phyloP scores from a whole-genome alignment of 2,888 invertebrate species.

The Cephus nigrinus region DNA sequence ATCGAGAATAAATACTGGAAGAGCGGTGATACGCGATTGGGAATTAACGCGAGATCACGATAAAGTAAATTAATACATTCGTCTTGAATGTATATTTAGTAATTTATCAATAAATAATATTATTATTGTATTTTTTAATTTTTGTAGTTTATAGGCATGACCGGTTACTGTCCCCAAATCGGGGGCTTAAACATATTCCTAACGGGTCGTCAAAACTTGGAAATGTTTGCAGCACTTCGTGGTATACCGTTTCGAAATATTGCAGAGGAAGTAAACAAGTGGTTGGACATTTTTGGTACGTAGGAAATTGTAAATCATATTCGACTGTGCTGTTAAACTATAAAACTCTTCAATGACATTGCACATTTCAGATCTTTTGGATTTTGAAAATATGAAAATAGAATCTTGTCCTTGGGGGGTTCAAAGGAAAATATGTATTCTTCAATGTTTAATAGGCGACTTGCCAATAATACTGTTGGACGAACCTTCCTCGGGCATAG shows the following conservation, averaged over 20 bases:
- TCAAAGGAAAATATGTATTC: slow-evolving; percentile 29
- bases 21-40: slow-evolving; percentile 20
- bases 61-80: slow-evolving; percentile 5
- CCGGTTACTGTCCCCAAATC: slow-evolving; percentile 38
- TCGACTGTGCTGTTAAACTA: background rate
- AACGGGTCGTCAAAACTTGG: slow-evolving; percentile 34
- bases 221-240: slow-evolving; percentile 33
- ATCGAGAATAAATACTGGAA: slow-evolving; percentile 25
- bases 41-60: slow-evolving; percentile 24
- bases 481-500: slow-evolving; percentile 35
- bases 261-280: slow-evolving; percentile 34
- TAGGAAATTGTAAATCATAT: background rate
- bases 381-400: slow-evolving; percentile 34
- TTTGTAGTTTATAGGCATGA: slow-evolving; percentile 30
- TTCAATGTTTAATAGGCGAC: slow-evolving; percentile 38
- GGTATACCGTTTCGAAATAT: slow-evolving; percentile 32
- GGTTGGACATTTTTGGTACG: slow-evolving; percentile 38
- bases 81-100: background rate
- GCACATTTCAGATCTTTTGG: slow-evolving; percentile 30
- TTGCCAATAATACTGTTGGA: slow-evolving; percentile 36
- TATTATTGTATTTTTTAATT: background rate
- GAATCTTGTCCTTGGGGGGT: slow-evolving; percentile 31
- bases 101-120: background rate
- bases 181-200: slow-evolving; percentile 34
- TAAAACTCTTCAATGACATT: background rate